phyloP scores from a whole-genome alignment of 2,797 vertebrate genomes.

The Nyctalus aviator region DNA sequence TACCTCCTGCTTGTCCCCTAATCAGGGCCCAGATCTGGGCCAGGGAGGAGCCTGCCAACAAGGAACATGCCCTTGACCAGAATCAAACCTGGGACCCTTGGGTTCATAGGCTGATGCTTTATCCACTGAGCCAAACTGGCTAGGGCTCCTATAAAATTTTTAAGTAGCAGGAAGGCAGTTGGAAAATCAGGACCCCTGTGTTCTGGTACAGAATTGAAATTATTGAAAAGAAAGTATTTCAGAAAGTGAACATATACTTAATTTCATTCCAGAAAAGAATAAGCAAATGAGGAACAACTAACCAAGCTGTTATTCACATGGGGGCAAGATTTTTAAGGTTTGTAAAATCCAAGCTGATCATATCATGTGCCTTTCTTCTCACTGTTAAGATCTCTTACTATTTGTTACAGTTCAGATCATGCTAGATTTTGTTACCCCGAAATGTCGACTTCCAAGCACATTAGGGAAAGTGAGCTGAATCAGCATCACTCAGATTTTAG shows the following conservation, averaged over 20 bases:
- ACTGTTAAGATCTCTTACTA: not conserved
- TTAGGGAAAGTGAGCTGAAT: not conserved
- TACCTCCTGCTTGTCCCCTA: too few relatives aligned
- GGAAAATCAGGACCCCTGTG: slow-evolving; percentile 19
- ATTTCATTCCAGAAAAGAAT: not conserved
- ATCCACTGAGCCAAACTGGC: too few relatives aligned
- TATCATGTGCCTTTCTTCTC: not conserved
- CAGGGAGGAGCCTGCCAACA: too few relatives aligned
- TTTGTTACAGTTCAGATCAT: not conserved
- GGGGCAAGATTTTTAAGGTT: not conserved
- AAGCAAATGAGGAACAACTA: not conserved
- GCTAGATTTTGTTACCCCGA: slow-evolving; percentile 2
- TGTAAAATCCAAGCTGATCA: not conserved
- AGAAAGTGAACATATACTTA: slow-evolving; percentile 33
- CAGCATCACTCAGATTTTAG: not conserved
- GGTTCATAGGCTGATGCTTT: too few relatives aligned
- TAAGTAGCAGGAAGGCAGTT: not conserved
- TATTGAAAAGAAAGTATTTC: slow-evolving; percentile 19
- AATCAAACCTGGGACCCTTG: too few relatives aligned
- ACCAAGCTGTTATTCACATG: not conserved
- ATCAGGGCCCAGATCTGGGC: too few relatives aligned
- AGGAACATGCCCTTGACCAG: too few relatives aligned
- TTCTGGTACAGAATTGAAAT: not conserved
- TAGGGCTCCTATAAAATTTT: not conserved
- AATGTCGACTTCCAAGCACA: not conserved